Percentiles rank a stretch among this genome's conserved stretches.
These are phyloP conservation scores for Ictalurus furcatus DNA, from an alignment of 2,113 vertebrate species.

Conservation along the genomic window DNA sequence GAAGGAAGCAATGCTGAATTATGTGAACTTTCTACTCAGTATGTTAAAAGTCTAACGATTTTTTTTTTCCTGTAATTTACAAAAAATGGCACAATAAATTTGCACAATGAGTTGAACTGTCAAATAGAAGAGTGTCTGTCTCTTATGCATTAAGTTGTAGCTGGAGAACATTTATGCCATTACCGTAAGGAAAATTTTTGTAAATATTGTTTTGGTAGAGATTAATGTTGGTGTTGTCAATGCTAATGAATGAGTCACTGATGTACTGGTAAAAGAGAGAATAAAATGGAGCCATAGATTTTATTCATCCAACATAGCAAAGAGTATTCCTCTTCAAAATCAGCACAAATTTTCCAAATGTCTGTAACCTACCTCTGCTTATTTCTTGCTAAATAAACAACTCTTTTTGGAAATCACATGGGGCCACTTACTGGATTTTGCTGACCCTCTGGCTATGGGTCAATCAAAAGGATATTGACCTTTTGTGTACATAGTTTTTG, in stretches of 20 bases:
- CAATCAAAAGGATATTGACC: conserved; percentile 2
- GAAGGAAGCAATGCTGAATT: neutral
- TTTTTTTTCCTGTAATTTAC: neutral
- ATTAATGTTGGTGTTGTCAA: neutral
- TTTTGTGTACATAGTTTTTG: neutral
- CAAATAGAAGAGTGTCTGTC: neutral
- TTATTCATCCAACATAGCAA: neutral
- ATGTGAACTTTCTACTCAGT: neutral
- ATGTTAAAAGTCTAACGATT: neutral
- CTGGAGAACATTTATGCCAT: neutral
- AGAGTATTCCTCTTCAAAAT: neutral
- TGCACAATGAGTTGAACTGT: neutral
- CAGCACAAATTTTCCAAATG: neutral
- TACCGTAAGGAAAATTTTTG: neutral
- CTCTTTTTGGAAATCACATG: conserved; percentile 6
- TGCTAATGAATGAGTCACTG: neutral
- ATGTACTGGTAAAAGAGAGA: neutral
- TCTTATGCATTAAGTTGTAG: neutral
- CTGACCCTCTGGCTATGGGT: neutral
- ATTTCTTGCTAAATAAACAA: conserved; percentile 27
- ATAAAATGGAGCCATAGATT: neutral
- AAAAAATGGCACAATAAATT: neutral
- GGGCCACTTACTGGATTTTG: conserved; percentile 21
- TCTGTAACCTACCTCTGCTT: neutral
- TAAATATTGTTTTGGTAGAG: neutral